Base-by-base conservation (phyloP, 2,113 vertebrate species). In the Dolichotis patagonum region DNA sequence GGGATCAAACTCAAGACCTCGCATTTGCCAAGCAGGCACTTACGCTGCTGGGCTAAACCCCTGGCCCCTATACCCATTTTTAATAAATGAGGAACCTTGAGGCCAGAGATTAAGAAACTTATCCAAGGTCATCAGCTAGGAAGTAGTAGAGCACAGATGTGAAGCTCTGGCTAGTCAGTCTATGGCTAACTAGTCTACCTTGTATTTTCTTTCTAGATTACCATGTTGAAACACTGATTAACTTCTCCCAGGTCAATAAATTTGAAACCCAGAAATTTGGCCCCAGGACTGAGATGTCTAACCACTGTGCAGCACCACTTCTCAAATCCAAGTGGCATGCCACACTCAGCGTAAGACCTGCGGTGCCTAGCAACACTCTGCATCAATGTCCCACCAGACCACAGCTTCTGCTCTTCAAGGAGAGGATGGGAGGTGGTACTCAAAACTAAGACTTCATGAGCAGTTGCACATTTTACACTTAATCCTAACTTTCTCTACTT, bases 321-420 rank as follows among this genome's bases (percentile, higher is more conserved):
- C 63, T 67, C 77, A 28, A 26, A 63, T 0, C 2, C 22, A 56
- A 19, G 62, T 1, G 65, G n/a, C 30, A 4, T 0, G 2, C 2
- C 8, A 17, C 0, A 46, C 26, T 58, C 28, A 11, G n/a, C 49
- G 22, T 24, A 10, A 22, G 67, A 52, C 35, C n/a, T 12, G 30
- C 83, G 65, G 9, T 16, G 16, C 46, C 24, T 17, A 6, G 28
- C 5, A 22, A 26, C 11, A 1, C 32, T 5, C 41, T 12, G 12
- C 35, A 16, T 63, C 49, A 35, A 0, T 4, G 43, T 20, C 41
- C 22, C 49, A 28, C 7, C 32, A 0, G 46, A 46, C 1, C 24
- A 0, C 0, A 13, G 14, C 26, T 10, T 38, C 73, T 22, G 32
- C 32, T 49, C 52, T 52, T 65, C 0, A 3, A 17, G 88, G 78